These are phyloP conservation scores for Drosophila peninsularis DNA, from an alignment of 2,888 invertebrate genomes.

Conservation along the genomic window DNA sequence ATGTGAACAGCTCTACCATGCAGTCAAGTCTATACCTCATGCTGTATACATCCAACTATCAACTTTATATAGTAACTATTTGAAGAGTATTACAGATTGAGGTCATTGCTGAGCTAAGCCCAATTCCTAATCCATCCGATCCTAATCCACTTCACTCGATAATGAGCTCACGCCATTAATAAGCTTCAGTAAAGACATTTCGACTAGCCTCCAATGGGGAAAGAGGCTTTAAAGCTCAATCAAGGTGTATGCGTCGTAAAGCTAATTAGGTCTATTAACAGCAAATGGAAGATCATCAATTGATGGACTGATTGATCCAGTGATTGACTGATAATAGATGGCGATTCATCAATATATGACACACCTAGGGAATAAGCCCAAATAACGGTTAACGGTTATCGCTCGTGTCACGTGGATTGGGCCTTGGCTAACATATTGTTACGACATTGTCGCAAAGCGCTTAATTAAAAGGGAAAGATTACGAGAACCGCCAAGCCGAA, in stretches of 20 bases:
- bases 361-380: background rate
- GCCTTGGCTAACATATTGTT: constrained; percentile 8
- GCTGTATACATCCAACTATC: too few relatives aligned
- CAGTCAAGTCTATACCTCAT: background rate
- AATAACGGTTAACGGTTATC: background rate
- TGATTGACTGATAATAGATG: background rate
- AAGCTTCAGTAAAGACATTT: background rate
- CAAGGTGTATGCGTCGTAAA: constrained; percentile 8
- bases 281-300: constrained; percentile 18
- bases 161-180: constrained; percentile 10
- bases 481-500: constrained; percentile 10
- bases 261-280: constrained; percentile 31
- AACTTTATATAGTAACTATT: background rate
- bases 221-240: constrained; percentile 7
- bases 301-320: background rate
- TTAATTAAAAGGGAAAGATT: constrained; percentile 19
- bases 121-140: background rate
- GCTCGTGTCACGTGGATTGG: constrained; percentile 30
- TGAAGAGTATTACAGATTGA: background rate
- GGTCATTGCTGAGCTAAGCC: background rate
- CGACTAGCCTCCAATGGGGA: constrained; percentile 8
- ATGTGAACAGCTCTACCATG: background rate
- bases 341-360: background rate
- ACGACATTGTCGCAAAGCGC: constrained; percentile 14
- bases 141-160: background rate